Evolutionary conservation across 2,113 vertebrate genomes (phyloP), one percentile per base, ranked within the genome.

Genomic region (Willisornis vidua): DNA sequence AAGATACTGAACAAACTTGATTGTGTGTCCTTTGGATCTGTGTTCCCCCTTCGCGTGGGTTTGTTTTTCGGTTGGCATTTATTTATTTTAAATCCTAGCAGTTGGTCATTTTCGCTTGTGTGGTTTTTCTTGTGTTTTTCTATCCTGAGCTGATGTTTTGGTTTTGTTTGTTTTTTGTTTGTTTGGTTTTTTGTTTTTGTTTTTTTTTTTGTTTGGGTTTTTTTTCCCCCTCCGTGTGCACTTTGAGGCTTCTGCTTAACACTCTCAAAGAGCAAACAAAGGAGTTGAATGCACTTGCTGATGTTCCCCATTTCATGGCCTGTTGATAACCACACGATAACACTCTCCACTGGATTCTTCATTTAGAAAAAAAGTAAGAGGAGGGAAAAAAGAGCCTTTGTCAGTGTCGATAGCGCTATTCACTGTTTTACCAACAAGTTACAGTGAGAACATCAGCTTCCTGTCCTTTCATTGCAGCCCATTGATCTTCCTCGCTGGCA

Each of bases 401-500:
- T 97, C 89, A 88, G 85, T 88, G 58, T 95, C 2, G 70, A 94
- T 94, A 72, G 77, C 91, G 88, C 95, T 94, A 97, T 95, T 97
- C 94, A 91, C 85, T 79, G 70, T 61, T 73, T 93, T 85, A 95
- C 96, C 94, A 95, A 95, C 97, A 97, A 97, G 96, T 88, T 94
- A 94, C 96, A 96, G 89, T 67, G 81, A 94, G 97, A 97, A 87
- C 94, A 96, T 94, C 87, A 85, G 95, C 97, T 97, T 97, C 97
- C 98, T 98, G 97, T 92, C 95, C 95, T 98, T 98, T 98, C 96
- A 97, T 72, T 90, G 82, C 87, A 96, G 80, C 90, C 89, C 96
- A 98, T 97, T 97, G 97, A 97, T 97, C 93, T 96, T 95, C 89
- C 78, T 93, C 76, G 63, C 92, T 81, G 62, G 96, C 96, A 97